These are phyloP conservation scores for Pammene fasciana DNA, from an alignment of 2,888 invertebrate species.

Conservation along the genomic window DNA sequence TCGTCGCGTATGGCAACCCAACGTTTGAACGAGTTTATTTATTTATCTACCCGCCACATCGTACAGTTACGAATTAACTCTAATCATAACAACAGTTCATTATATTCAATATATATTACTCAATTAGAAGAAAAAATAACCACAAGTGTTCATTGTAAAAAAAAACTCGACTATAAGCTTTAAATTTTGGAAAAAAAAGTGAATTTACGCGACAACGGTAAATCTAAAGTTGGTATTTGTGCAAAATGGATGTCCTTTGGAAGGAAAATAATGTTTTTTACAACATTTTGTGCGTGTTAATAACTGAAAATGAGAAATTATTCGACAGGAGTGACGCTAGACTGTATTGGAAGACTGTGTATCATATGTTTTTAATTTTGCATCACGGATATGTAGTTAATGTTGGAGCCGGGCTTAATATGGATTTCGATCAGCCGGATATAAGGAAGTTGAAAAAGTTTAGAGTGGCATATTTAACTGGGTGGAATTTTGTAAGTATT, in stretches of 20 bases:
- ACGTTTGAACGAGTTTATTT: neutral
- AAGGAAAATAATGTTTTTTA: constrained; percentile 70
- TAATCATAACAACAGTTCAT: constrained; percentile 16
- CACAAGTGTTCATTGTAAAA: neutral
- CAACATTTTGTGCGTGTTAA: constrained; percentile 70
- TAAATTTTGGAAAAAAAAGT: neutral
- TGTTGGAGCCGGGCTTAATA: constrained; percentile 52
- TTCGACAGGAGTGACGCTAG: constrained; percentile 68
- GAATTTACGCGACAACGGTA: neutral
- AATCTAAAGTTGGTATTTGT: neutral
- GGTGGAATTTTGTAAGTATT: constrained; percentile 76
- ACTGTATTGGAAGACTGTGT: constrained; percentile 71
- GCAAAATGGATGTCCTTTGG: constrained; percentile 66
- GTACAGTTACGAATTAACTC: neutral
- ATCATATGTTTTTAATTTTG: constrained; percentile 56
- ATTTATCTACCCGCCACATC: constrained; percentile 16
- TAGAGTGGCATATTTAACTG: constrained; percentile 62
- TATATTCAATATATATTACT: neutral
- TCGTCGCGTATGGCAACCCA: constrained; percentile 11
- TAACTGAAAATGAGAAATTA: constrained; percentile 73
- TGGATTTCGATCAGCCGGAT: constrained; percentile 50
- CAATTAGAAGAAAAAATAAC: neutral
- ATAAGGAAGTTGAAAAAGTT: constrained; percentile 60
- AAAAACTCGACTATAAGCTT: neutral
- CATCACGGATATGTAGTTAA: constrained; percentile 60